Percentiles rank a stretch among this genome's conserved stretches.
Conservation (phyloP, 2,888 invertebrate species). For the Gymnoscelis rufifasciata region DNA sequence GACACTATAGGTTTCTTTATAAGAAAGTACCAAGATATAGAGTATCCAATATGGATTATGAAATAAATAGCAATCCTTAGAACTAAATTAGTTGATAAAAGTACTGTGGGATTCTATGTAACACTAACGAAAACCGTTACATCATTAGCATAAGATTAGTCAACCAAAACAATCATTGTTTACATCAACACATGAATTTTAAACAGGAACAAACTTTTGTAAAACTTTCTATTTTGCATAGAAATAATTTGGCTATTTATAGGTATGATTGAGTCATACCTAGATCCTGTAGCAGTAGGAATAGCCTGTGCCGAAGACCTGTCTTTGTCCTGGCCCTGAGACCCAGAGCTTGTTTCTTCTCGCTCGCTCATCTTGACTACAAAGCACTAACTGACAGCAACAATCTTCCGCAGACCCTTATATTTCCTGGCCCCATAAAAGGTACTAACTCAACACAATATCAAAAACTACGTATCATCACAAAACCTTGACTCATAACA, state of each 20-base stretch:
- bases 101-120: too few species aligned
- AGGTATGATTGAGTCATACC: constrained; percentile 33
- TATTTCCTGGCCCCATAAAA: constrained; percentile 57
- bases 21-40: too few species aligned
- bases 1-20: too few species aligned
- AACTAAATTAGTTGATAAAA: too few species aligned
- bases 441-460: constrained; percentile 49
- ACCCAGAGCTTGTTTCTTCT: constrained; percentile 51
- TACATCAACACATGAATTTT: too few species aligned
- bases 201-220: too few species aligned
- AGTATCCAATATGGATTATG: too few species aligned
- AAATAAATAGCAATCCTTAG: too few species aligned
- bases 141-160: constrained; percentile 5
- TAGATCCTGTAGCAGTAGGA: constrained; percentile 58
- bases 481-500: constrained; percentile 50
- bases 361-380: constrained; percentile 59
- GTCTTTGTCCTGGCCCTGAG: constrained; percentile 49
- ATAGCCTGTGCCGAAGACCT: constrained; percentile 54
- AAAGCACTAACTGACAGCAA: constrained; percentile 39
- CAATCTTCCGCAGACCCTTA: constrained; percentile 33
- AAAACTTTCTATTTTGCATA: too few species aligned
- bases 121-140: neutral
- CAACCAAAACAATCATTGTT: neutral
- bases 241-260: neutral
- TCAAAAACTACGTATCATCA: constrained; percentile 58